A percentile compares a stretch with the other conserved stretches of the same genome.
phyloP scores from a whole-genome alignment of 2,113 vertebrate genomes.

The Pelodiscus sinensis region DNA sequence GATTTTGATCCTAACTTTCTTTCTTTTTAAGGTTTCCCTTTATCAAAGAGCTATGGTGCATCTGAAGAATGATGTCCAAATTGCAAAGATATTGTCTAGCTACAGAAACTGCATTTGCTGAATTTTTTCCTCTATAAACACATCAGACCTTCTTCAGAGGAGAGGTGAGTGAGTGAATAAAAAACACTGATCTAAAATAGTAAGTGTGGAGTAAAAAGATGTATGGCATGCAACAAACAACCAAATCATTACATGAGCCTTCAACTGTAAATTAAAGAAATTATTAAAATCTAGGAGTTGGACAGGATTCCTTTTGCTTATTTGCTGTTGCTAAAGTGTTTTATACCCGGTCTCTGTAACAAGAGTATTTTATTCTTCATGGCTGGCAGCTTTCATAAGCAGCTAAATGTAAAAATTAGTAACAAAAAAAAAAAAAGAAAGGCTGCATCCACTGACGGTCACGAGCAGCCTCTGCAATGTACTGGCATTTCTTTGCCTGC shows the following conservation, averaged over 20 bases:
- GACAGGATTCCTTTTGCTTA: not conserved
- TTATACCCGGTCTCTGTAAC: not conserved
- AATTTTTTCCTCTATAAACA: not conserved
- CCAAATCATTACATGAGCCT: not conserved
- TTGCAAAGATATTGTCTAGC: not conserved
- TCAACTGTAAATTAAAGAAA: not conserved
- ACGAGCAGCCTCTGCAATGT: not conserved
- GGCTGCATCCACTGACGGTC: not conserved
- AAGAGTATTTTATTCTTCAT: not conserved
- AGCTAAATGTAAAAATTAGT: not conserved
- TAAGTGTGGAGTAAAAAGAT: not conserved
- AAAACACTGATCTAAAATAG: not conserved
- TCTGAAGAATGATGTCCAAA: not conserved
- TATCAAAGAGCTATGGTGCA: not conserved
- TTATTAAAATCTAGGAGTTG: not conserved
- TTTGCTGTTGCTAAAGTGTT: not conserved
- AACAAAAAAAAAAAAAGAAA: not conserved
- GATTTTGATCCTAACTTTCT: not conserved
- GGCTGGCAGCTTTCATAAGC: not conserved
- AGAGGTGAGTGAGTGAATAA: too few relatives aligned
- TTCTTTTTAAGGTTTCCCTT: not conserved
- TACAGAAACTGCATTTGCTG: not conserved
- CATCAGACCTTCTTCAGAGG: too few relatives aligned
- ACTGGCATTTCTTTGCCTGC: slow-evolving; percentile 11
- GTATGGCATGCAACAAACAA: not conserved